Conservation (phyloP, 2,888 invertebrate species). For the Lottia scabra region DNA sequence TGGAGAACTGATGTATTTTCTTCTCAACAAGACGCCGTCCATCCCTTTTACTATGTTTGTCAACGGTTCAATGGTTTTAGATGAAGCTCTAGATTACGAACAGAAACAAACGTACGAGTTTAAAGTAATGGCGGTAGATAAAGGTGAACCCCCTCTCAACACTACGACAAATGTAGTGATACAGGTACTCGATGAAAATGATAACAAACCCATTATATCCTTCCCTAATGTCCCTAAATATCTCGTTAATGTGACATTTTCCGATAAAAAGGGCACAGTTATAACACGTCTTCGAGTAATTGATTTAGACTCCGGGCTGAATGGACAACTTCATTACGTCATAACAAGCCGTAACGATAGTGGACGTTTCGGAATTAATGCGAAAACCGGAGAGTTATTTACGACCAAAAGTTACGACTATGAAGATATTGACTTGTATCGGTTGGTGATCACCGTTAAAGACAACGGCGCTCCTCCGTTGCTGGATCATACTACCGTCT, state of each 20-base stretch:
- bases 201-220: constrained; percentile 50
- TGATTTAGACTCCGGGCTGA: constrained; percentile 46
- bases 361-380: constrained; percentile 37
- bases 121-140: constrained; percentile 52
- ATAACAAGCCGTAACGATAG: constrained; percentile 39
- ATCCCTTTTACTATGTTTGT: constrained; percentile 48
- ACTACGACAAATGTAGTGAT: constrained; percentile 37
- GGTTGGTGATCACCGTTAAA: constrained; percentile 29
- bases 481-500: constrained; percentile 26
- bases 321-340: constrained; percentile 39
- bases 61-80: constrained; percentile 46
- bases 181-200: constrained; percentile 46
- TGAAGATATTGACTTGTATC: constrained; percentile 29
- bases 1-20: constrained; percentile 41
- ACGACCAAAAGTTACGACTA: constrained; percentile 8
- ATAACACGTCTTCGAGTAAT: constrained; percentile 39
- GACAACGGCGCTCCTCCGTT: constrained; percentile 32
- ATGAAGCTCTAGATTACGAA: constrained; percentile 51
- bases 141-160: constrained; percentile 47
- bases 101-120: constrained; percentile 43
- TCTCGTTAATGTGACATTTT: constrained; percentile 38
- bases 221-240: constrained; percentile 51
- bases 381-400: constrained; percentile 37
- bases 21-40: constrained; percentile 19
- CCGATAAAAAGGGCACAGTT: constrained; percentile 32